Base-by-base conservation (phyloP, 2,113 vertebrate genomes). In the Elanoides forficatus region DNA sequence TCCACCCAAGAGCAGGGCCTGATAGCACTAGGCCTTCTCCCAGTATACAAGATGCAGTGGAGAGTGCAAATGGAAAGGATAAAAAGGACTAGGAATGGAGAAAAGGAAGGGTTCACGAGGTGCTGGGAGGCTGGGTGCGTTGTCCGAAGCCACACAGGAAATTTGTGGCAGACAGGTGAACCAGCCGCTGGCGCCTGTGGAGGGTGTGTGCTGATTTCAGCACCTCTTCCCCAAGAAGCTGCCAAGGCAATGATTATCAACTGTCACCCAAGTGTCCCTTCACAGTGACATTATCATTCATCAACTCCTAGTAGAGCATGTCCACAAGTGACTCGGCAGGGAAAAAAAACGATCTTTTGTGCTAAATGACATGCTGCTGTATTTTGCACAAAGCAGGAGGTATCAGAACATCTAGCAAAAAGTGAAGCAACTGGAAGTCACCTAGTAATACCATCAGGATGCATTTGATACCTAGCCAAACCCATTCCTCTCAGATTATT, bases 131-230 rank as follows among this genome's bases (percentile, higher is more conserved):
- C 40, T 42, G 34, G 15, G 3, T 38, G 23, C 2, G 0, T 52
- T 66, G 16, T 84, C 42, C 3, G 1, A 74, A 43, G 11, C 21
- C 40, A n/a, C 58, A 60, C 10, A 63, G 68, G 48, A 53, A 38
- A 81, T 65, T 2, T n/a, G 27, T 48, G 36, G 16, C 7, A 2
- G 22, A 43, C 50, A 36, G 43, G 32, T 52, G 68, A 88, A 15
- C 38, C 45, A 75, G 63, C 4, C 0, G 3, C 20, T 1, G 8
- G 22, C 2, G 2, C n/a, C 34, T n/a, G 15, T 30, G 60, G 52
- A 63, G 13, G 13, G 14, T 9, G 5, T 42, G 22, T 50, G 47
- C 23, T 48, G 72, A 60, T 58, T 90, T 68, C 73, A 48, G 40
- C 40, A 81, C 20, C 25, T 48, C 52, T 94, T 72, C 48, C 42